These are phyloP conservation scores for Luscinia luscinia DNA, from an alignment of 2,797 vertebrate species.

Conservation along the genomic window DNA sequence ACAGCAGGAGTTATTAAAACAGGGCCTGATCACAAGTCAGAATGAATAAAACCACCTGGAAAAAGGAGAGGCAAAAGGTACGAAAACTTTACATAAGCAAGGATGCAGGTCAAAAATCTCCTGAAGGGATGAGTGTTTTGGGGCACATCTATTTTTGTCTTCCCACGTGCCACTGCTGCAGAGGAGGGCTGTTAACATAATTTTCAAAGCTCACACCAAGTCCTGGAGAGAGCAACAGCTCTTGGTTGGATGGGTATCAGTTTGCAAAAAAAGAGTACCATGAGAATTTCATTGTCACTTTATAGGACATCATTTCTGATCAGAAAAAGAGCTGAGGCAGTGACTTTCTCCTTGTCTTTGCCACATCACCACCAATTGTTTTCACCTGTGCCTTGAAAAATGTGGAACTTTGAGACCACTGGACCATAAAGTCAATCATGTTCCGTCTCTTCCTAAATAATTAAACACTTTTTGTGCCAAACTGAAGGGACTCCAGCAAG, in stretches of 20 bases:
- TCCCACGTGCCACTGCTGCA: not conserved
- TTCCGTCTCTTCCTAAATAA: not conserved
- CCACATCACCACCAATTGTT: not conserved
- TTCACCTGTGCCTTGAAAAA: not conserved
- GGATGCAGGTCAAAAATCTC: conserved; percentile 19
- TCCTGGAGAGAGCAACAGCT: not conserved
- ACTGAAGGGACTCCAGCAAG: not conserved
- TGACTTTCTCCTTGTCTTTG: not conserved
- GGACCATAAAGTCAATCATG: not conserved
- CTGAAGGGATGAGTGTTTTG: not conserved
- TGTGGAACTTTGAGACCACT: not conserved
- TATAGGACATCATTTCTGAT: not conserved
- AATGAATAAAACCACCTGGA: conserved; percentile 8
- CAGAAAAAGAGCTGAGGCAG: not conserved
- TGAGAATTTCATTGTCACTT: not conserved
- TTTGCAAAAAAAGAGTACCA: not conserved
- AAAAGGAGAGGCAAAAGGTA: not conserved
- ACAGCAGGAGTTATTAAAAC: not conserved
- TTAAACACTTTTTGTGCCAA: not conserved
- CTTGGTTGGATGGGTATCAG: not conserved
- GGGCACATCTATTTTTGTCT: not conserved
- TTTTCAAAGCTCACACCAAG: rapidly evolving
- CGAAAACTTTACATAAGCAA: not conserved
- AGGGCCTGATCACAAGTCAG: not conserved
- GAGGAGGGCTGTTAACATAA: not conserved